phyloP scores from a whole-genome alignment of 2,113 vertebrate genomes.

The Nanger granti region DNA sequence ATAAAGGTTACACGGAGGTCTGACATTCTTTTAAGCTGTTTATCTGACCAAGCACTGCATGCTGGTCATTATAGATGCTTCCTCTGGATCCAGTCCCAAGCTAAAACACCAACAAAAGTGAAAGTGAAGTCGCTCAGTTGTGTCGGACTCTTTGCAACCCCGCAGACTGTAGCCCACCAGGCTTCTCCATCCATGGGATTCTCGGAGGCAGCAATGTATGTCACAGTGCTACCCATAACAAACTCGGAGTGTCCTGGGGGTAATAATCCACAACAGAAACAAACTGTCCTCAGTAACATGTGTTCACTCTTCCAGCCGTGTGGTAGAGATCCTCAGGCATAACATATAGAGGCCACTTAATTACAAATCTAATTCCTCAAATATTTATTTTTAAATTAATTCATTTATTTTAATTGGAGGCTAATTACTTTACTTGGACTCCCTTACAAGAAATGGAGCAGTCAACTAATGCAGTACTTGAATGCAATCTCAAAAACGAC shows the following conservation, averaged over 20 bases:
- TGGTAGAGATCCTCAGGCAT: neutral
- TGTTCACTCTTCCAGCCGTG: neutral
- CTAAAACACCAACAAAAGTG: neutral
- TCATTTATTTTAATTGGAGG: neutral
- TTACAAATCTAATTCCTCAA: conserved; percentile 26
- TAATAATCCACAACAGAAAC: neutral
- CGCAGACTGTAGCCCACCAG: too few relatives aligned
- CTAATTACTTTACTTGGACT: neutral
- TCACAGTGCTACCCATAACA: neutral
- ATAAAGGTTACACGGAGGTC: neutral
- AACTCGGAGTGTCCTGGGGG: neutral
- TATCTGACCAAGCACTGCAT: neutral
- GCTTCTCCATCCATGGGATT: too few relatives aligned
- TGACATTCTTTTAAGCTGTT: neutral
- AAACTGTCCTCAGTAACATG: neutral
- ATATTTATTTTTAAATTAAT: neutral
- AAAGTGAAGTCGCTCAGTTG: too few relatives aligned
- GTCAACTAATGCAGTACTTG: too few relatives aligned
- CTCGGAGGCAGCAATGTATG: neutral
- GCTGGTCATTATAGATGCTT: neutral
- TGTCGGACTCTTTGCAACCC: too few relatives aligned
- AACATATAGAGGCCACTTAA: neutral
- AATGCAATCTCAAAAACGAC: too few relatives aligned
- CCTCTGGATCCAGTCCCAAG: neutral
- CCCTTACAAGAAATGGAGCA: too few relatives aligned